Evolutionary conservation across 2,888 invertebrate genomes (phyloP).

Genomic region (Zygaena filipendulae): DNA sequence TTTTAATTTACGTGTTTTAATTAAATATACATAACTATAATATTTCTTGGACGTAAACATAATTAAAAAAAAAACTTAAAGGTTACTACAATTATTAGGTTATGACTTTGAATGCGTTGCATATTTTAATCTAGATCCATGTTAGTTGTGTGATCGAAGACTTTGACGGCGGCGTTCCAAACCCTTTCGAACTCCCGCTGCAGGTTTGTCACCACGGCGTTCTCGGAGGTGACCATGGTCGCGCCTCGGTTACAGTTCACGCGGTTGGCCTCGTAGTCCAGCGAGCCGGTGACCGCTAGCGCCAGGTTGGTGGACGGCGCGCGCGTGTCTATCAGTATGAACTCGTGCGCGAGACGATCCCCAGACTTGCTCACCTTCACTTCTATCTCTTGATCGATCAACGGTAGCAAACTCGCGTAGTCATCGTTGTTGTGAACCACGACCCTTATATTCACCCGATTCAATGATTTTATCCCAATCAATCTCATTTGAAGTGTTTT

Average conservation of each 20-base stretch:
- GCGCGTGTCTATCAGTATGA: slow-evolving; percentile 33
- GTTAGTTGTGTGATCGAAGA: too few relatives aligned
- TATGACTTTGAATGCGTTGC: too few relatives aligned
- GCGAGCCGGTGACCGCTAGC: slow-evolving; percentile 34
- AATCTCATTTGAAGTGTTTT: too few relatives aligned
- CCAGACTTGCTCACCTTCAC: slow-evolving; percentile 30
- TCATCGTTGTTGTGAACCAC: slow-evolving; percentile 30
- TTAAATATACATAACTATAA: too few relatives aligned
- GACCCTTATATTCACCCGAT: slow-evolving; percentile 30
- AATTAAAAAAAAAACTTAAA: too few relatives aligned
- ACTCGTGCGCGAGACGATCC: slow-evolving; percentile 36
- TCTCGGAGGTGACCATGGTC: slow-evolving; percentile 37
- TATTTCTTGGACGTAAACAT: too few relatives aligned
- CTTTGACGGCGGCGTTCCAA: slow-evolving; percentile 32
- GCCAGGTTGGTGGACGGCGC: slow-evolving; percentile 20
- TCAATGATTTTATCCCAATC: too few relatives aligned
- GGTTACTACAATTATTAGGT: too few relatives aligned
- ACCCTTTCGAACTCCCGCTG: slow-evolving; percentile 38
- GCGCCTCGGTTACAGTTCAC: slow-evolving; percentile 31
- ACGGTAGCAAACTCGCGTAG: slow-evolving; percentile 21
- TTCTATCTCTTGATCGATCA: slow-evolving; percentile 30
- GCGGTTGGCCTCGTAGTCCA: slow-evolving; percentile 29
- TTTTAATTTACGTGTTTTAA: slow-evolving; percentile 5
- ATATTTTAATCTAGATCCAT: too few relatives aligned
- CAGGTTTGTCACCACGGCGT: slow-evolving; percentile 24